A percentile compares a stretch with the other conserved stretches of the same genome.
These are phyloP conservation scores for Sarcophaga bullata DNA, from an alignment of 1,140 invertebrate genomes.

Conservation along the genomic window DNA sequence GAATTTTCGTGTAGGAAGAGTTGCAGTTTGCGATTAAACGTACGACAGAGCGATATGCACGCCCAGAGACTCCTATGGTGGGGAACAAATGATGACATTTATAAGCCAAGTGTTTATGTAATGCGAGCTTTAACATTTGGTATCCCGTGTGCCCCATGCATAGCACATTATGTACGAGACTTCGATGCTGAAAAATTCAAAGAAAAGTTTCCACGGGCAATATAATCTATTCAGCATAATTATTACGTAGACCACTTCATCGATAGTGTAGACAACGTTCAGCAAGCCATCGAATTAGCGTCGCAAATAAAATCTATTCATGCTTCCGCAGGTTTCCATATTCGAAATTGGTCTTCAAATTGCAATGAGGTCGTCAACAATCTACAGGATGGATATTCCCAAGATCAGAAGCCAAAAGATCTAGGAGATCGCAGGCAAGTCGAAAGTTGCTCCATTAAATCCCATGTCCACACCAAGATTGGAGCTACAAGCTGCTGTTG, in stretches of 20 bases:
- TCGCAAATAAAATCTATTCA: conserved; percentile 17
- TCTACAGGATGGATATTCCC: not conserved
- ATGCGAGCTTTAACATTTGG: conserved; percentile 28
- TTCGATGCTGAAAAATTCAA: conserved; percentile 10
- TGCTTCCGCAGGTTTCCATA: not conserved
- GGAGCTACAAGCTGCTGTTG: conserved; percentile 23
- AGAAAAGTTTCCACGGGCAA: not conserved
- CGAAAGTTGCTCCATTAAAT: conserved; percentile 24
- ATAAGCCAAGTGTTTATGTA: conserved; percentile 23
- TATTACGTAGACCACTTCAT: conserved; percentile 31
- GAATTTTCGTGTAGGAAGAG: not conserved
- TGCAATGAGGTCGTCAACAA: not conserved
- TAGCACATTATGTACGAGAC: conserved; percentile 31
- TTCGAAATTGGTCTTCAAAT: conserved; percentile 22
- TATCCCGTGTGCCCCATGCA: conserved; percentile 31
- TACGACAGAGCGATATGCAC: not conserved
- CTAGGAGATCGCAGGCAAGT: conserved; percentile 5
- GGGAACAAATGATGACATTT: not conserved
- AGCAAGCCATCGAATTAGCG: not conserved
- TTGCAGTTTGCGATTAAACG: conserved; percentile 5
- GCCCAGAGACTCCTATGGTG: conserved; percentile 33
- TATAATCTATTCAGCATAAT: conserved; percentile 47
- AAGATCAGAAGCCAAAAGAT: not conserved
- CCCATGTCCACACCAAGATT: conserved; percentile 26
- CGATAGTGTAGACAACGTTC: not conserved